Conservation (phyloP, 1,140 invertebrate species). For the Drosophila obscura region DNA sequence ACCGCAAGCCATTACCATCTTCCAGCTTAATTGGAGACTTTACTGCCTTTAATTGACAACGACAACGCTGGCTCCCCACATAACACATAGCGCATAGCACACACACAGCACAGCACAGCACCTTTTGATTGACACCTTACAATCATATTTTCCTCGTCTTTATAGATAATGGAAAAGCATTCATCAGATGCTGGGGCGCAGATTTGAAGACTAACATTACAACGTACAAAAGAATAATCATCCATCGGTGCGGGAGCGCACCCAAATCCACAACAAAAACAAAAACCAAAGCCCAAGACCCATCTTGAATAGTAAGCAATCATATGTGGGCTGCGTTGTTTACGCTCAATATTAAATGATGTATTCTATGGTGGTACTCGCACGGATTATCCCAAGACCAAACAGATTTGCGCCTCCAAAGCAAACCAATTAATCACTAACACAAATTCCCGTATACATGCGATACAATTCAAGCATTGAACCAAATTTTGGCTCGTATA, state of each 20-base stretch:
- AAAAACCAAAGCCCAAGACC: neutral
- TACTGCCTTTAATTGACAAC: conserved; percentile 71
- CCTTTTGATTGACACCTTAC: conserved; percentile 73
- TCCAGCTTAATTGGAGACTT: conserved; percentile 71
- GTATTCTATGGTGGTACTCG: conserved; percentile 38
- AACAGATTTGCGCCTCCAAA: conserved; percentile 45
- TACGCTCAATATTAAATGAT: conserved; percentile 53
- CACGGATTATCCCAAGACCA: conserved; percentile 51
- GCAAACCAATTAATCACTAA: conserved; percentile 72
- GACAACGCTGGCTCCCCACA: conserved; percentile 32
- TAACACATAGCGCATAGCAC: conserved; percentile 4
- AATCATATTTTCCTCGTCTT: conserved; percentile 50
- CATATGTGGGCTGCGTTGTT: conserved; percentile 60
- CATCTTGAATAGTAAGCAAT: conserved; percentile 27
- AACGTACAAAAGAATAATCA: conserved; percentile 63
- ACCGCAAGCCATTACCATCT: conserved; percentile 67
- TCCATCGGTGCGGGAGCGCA: conserved; percentile 44
- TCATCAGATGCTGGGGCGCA: conserved; percentile 40
- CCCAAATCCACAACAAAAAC: conserved; percentile 1
- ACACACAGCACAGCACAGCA: conserved; percentile 58
- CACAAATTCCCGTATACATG: conserved; percentile 62
- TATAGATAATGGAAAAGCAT: conserved; percentile 56
- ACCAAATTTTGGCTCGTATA: conserved; percentile 51
- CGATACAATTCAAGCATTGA: conserved; percentile 65
- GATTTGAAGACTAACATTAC: conserved; percentile 33